Percentiles rank a stretch among this genome's conserved stretches.
These are phyloP conservation scores for Drosophila mulleri DNA, from an alignment of 2,888 invertebrate species.

Conservation along the genomic window DNA sequence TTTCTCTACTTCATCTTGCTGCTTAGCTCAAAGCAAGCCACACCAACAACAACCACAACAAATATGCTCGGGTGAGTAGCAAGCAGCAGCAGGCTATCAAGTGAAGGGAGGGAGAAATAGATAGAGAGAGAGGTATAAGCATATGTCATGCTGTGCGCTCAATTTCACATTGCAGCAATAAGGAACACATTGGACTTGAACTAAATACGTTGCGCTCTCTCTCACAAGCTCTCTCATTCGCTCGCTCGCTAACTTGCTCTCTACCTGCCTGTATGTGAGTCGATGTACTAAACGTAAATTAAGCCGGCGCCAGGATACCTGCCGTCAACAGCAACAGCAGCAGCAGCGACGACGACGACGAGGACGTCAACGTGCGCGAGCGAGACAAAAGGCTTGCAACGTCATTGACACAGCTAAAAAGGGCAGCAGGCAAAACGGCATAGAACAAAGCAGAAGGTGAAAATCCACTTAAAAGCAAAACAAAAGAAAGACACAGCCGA, in stretches of 20 bases:
- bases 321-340: conserved; percentile 54
- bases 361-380: conserved; percentile 28
- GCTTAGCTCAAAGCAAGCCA: conserved; percentile 40
- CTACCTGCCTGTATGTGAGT: conserved; percentile 51
- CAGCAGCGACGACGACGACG: conserved; percentile 7
- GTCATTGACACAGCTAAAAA: conserved; percentile 68
- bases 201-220: conserved; percentile 46
- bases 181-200: conserved; percentile 69
- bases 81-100: conserved; percentile 44
- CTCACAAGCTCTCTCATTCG: conserved; percentile 3
- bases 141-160: conserved; percentile 58
- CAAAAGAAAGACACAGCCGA: conserved; percentile 41
- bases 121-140: conserved; percentile 35
- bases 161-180: conserved; percentile 64
- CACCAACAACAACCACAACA: conserved; percentile 33
- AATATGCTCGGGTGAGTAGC: conserved; percentile 66
- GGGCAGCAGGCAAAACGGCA: conserved; percentile 58
- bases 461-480: conserved; percentile 74
- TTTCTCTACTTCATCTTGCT: conserved; percentile 18
- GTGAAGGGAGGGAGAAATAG: conserved; percentile 6
- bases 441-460: conserved; percentile 68
- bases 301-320: conserved; percentile 83
- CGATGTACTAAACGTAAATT: conserved; percentile 65
- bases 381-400: conserved; percentile 70
- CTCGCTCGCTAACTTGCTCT: conserved; percentile 6